These are phyloP conservation scores for Alcis repandata DNA, from an alignment of 2,888 invertebrate species.

Conservation along the genomic window DNA sequence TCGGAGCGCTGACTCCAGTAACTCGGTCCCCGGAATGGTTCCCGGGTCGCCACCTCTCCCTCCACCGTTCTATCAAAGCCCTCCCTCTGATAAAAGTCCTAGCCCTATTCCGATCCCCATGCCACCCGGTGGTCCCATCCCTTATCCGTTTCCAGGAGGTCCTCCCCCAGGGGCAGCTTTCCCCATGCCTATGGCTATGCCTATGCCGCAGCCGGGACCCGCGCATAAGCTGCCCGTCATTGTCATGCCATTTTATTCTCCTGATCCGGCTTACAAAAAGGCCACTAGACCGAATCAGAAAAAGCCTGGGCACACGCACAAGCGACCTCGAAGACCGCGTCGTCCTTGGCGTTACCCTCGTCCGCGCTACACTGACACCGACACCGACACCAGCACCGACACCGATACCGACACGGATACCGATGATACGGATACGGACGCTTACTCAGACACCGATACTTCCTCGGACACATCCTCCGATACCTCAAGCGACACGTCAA, in stretches of 20 bases:
- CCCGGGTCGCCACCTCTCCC: constrained; percentile 48
- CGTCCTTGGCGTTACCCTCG: not conserved
- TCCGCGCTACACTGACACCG: constrained; percentile 40
- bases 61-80: constrained; percentile 47
- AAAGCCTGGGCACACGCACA: not conserved
- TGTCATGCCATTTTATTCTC: constrained; percentile 81
- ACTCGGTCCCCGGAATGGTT: constrained; percentile 33
- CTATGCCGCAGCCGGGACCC: constrained; percentile 51
- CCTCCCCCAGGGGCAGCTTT: constrained; percentile 31
- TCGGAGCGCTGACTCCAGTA: constrained; percentile 45
- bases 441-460: constrained; percentile 31
- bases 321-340: constrained; percentile 18
- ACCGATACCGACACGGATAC: constrained; percentile 38
- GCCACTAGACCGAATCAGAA: constrained; percentile 1
- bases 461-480: constrained; percentile 53
- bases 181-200: constrained; percentile 45
- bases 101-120: constrained; percentile 49
- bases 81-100: constrained; percentile 52
- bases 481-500: constrained; percentile 55
- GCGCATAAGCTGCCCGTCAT: constrained; percentile 77
- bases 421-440: constrained; percentile 30
- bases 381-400: constrained; percentile 21
- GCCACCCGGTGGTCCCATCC: constrained; percentile 46
- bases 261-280: constrained; percentile 63
- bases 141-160: constrained; percentile 33